Base-by-base conservation (phyloP, 2,797 vertebrate genomes). In the Buceros bicornis region DNA sequence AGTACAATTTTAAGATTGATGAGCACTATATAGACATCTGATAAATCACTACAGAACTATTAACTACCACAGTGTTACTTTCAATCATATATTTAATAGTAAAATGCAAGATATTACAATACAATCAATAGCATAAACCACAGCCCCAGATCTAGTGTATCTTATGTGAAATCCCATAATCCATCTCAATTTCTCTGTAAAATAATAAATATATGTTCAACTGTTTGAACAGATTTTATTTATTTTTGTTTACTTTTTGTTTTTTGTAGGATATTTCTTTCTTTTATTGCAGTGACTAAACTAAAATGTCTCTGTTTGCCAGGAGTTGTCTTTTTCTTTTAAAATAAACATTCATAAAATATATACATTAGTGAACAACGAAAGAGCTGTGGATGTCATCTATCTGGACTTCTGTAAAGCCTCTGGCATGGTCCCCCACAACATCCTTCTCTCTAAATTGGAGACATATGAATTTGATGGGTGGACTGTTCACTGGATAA, bases 161-260 rank as follows among this genome's bases (percentile, higher is more conserved):
- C 4, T 37, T 48, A 21, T 43, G 20, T 60, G 48, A 87, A 80
- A 80, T 82, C 15, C 3, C 13, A 50, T 51, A 3, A 65, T 35
- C 7, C 11, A 4, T 37, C 13, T 87, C 22, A 66, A 72, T 81
- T 81, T 74, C 17, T 70, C 17, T 40, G 20, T 67, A 47, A 90
- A 92, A 67, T 22, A 65, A 43, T 60, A 25, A 9, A 65, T 48
- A 70, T 71, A 0, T 80, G 85, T 90, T 91, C 54, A 87, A 73
- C 16, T 66, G 8, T 62, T 85, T 62, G 11, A 77, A 86, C 33
- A 95, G 73, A 80, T 87, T 87, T 89, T 85, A 82, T 85, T 90
- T 81, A 64, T 87, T 82, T 88, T 15, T 2, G 10, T 80, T 95
- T 57, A 35, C 37, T 71, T 25, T 5, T 92, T 72, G 8, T 72